phyloP scores from a whole-genome alignment of 1,140 invertebrate genomes.

The Aphidius ervi region DNA sequence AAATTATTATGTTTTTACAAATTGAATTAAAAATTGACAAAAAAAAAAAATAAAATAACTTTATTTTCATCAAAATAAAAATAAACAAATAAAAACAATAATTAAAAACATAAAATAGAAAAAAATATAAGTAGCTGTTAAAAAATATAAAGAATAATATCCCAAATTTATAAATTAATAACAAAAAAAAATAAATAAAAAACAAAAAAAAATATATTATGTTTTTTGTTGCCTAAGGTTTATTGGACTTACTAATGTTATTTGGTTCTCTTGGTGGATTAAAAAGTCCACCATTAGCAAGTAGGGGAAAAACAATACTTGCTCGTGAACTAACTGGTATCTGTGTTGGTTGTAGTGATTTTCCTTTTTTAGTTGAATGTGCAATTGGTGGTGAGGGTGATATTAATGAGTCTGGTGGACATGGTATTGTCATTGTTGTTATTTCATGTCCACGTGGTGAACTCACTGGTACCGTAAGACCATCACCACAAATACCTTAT shows the following conservation, averaged over 20 bases:
- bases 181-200: conserved; percentile 4
- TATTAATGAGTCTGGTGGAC: conserved; percentile 45
- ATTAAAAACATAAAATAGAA: not conserved
- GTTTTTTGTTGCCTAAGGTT: not conserved
- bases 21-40: not conserved
- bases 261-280: conserved; percentile 47
- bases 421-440: conserved; percentile 41
- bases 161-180: not conserved
- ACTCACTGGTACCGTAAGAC: conserved; percentile 48
- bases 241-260: conserved; percentile 48
- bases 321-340: conserved; percentile 67
- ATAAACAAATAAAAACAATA: conserved; percentile 10
- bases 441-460: conserved; percentile 45
- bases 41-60: conserved; percentile 8
- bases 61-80: not conserved
- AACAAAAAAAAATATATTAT: conserved; percentile 1
- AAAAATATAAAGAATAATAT: conserved; percentile 12
- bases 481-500: conserved; percentile 48
- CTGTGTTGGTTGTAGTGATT: conserved; percentile 60
- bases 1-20: not conserved
- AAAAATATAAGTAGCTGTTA: not conserved
- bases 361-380: conserved; percentile 42
- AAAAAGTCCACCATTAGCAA: conserved; percentile 53
- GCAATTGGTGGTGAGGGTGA: conserved; percentile 47
- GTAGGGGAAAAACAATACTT: conserved; percentile 72